Conservation (phyloP, 2,797 vertebrate species). For the Streptopelia turtur region DNA sequence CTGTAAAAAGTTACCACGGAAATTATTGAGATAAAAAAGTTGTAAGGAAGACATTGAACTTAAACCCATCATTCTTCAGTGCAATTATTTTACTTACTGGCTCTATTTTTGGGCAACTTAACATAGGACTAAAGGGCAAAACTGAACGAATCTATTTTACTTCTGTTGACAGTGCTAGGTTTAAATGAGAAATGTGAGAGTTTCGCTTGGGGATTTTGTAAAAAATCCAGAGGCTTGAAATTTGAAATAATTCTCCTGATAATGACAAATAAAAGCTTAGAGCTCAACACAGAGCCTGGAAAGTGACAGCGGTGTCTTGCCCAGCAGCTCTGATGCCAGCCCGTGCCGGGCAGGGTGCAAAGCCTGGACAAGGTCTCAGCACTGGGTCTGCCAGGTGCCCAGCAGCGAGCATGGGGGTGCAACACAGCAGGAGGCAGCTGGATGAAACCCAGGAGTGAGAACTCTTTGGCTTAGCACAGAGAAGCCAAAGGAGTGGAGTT, state of each 20-base stretch:
- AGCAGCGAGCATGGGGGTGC: accelerated
- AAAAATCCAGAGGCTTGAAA: not conserved
- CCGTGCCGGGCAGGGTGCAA: accelerated
- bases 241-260: not conserved
- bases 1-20: not conserved
- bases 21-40: not conserved
- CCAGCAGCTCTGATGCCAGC: not conserved
- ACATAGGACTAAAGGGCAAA: not conserved
- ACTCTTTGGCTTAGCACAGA: not conserved
- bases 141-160: not conserved
- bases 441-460: not conserved
- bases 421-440: not conserved
- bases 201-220: not conserved
- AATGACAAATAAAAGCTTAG: not conserved
- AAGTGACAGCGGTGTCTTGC: not conserved
- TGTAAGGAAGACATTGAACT: not conserved
- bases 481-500: not conserved
- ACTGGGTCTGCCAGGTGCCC: not conserved
- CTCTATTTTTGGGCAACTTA: not conserved
- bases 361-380: not conserved
- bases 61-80: not conserved
- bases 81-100: not conserved
- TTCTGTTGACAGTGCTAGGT: not conserved
- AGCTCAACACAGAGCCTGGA: not conserved
- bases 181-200: not conserved